Percentiles rank a stretch among this genome's conserved stretches.
Evolutionary conservation across 2,113 vertebrate species (phyloP).

Genomic region (Scartelaos histophorus): DNA sequence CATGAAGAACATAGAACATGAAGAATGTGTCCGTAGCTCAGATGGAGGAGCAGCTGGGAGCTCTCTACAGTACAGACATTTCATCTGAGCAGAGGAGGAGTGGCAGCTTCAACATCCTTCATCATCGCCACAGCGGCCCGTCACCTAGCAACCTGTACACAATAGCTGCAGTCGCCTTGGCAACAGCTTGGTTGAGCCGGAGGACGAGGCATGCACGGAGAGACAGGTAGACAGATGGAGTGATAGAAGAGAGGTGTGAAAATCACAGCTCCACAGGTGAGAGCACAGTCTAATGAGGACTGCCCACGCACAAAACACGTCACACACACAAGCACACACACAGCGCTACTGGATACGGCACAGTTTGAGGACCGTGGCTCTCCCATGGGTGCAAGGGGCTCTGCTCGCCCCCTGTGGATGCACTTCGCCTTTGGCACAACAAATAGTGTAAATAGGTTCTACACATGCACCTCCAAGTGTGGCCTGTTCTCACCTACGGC

Average conservation of each 20-base stretch:
- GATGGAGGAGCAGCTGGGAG: not conserved
- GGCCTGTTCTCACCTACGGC: not conserved
- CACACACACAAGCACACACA: not conserved
- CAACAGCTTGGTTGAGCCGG: conserved; percentile 64
- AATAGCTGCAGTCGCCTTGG: conserved; percentile 73
- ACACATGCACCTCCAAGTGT: not conserved
- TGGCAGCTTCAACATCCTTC: conserved; percentile 71
- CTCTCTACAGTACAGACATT: not conserved
- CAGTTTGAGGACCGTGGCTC: not conserved
- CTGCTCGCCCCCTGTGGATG: not conserved
- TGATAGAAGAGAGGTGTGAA: conserved; percentile 61
- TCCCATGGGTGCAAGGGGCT: not conserved
- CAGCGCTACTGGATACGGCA: not conserved
- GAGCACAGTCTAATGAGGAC: conserved; percentile 27
- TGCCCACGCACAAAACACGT: not conserved
- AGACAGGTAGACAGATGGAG: conserved; percentile 71
- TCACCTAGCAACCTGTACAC: conserved; percentile 77
- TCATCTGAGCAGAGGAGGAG: conserved; percentile 10
- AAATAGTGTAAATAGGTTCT: not conserved
- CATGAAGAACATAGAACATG: no score
- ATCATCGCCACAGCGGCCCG: conserved; percentile 76
- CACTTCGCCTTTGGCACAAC: not conserved
- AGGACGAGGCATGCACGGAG: conserved; percentile 42
- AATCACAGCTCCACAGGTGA: conserved; percentile 42
- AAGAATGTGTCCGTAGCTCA: not conserved